phyloP scores from a whole-genome alignment of 2,113 vertebrate genomes.

The Oreochromis aureus region DNA sequence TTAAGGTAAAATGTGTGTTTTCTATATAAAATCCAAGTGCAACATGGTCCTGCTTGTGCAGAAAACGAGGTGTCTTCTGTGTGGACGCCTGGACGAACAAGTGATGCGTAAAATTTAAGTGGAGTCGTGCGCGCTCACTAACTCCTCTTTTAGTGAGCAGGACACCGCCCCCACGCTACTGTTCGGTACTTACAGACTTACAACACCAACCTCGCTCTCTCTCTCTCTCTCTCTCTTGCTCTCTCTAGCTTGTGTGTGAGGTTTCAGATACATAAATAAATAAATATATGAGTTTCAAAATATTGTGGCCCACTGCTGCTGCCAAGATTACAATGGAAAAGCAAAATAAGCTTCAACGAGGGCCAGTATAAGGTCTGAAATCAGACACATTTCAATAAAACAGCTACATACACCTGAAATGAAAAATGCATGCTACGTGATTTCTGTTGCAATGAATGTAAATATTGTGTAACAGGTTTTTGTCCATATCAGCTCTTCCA shows the following conservation, averaged over 20 bases:
- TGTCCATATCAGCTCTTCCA: neutral
- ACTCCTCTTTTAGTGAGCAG: neutral
- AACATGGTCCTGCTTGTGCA: neutral
- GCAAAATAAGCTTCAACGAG: neutral
- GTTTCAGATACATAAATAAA: neutral
- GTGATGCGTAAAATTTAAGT: conserved; percentile 41
- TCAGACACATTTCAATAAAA: neutral
- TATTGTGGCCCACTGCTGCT: neutral
- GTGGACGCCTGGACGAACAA: neutral
- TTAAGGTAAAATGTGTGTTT: neutral
- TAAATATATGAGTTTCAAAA: neutral
- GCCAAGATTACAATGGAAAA: neutral
- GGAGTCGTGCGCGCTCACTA: conserved; percentile 1
- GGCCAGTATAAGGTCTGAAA: neutral
- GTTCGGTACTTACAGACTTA: conserved; percentile 12
- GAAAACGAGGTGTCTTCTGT: neutral
- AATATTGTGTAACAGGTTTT: neutral
- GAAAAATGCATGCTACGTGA: neutral
- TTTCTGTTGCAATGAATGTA: neutral
- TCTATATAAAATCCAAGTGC: neutral
- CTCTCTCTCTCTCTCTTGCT: neutral
- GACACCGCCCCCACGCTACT: conserved; percentile 53
- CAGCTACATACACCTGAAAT: neutral
- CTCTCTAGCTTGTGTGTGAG: neutral
- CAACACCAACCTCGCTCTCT: neutral